Percentiles rank a stretch among this genome's conserved stretches.
Conservation (phyloP, 2,797 vertebrate species). For the Hypotaenidia okinawae region DNA sequence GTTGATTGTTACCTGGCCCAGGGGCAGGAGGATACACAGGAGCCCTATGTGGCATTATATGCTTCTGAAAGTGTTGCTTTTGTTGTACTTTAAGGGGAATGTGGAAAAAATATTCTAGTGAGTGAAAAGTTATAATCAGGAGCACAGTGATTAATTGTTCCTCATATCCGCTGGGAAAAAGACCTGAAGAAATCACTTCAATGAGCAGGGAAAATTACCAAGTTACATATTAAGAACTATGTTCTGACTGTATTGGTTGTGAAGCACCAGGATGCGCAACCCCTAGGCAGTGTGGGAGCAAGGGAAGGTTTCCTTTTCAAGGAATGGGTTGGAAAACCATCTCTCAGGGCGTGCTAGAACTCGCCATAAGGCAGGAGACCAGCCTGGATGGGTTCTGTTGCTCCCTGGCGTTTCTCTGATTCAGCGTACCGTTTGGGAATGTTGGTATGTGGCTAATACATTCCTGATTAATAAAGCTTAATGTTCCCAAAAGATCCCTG, state of each 20-base stretch:
- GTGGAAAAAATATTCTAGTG: neutral
- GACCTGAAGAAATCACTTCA: constrained; percentile 51
- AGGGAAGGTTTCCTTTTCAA: neutral
- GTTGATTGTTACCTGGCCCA: neutral
- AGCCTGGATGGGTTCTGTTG: neutral
- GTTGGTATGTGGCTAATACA: constrained; percentile 19
- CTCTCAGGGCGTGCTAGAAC: neutral
- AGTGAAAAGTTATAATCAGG: constrained; percentile 25
- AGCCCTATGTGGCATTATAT: neutral
- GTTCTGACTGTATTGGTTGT: neutral
- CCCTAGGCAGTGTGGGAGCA: neutral
- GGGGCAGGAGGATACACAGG: neutral
- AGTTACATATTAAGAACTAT: neutral
- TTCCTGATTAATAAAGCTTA: constrained; percentile 50
- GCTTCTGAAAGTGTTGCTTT: neutral
- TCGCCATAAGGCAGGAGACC: neutral
- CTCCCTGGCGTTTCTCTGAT: neutral
- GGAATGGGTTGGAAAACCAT: neutral
- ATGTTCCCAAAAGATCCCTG: constrained; percentile 22
- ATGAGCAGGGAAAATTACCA: neutral
- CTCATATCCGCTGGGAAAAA: constrained; percentile 37
- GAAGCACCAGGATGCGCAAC: neutral
- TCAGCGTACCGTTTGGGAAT: neutral
- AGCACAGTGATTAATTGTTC: constrained; percentile 65
- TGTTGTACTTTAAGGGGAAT: neutral